Percentiles rank a stretch among this genome's conserved stretches.
These are phyloP conservation scores for Acleris sparsana DNA, from an alignment of 2,888 invertebrate species.

Conservation along the genomic window DNA sequence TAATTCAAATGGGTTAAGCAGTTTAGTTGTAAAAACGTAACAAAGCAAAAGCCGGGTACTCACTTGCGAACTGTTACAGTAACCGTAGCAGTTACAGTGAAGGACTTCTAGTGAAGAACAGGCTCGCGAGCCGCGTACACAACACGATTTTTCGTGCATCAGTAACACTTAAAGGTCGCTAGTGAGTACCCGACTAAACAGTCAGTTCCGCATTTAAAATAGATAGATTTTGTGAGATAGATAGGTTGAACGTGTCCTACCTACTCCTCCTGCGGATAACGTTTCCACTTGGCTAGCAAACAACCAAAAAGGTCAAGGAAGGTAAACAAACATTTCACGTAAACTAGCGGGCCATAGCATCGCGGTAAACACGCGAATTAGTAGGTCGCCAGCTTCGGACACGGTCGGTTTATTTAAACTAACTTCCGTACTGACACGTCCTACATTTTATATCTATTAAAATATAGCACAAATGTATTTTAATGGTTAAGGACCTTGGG, in stretches of 20 bases:
- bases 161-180: no score
- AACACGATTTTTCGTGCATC: no score
- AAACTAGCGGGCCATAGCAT: slow-evolving; percentile 13
- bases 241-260: not conserved
- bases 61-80: no score
- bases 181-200: no score
- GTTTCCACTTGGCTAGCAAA: slow-evolving; percentile 18
- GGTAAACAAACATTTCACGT: slow-evolving; percentile 30
- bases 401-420: slow-evolving; percentile 20
- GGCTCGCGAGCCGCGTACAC: no score
- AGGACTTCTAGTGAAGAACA: no score
- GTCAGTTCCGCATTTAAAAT: not conserved
- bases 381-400: slow-evolving; percentile 16
- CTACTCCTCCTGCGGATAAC: slow-evolving; percentile 4
- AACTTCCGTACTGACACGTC: slow-evolving; percentile 19
- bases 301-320: slow-evolving; percentile 16
- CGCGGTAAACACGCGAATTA: slow-evolving; percentile 26
- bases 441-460: slow-evolving; percentile 3
- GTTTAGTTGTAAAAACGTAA: no score
- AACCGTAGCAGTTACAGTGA: no score
- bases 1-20: no score
- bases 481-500: not conserved
- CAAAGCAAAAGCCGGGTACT: no score
- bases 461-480: not conserved
- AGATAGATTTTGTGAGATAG: not conserved